Percentiles rank a stretch among this genome's conserved stretches.
These are phyloP conservation scores for Cheumatopsyche charites DNA, from an alignment of 1,140 invertebrate species.

Conservation along the genomic window DNA sequence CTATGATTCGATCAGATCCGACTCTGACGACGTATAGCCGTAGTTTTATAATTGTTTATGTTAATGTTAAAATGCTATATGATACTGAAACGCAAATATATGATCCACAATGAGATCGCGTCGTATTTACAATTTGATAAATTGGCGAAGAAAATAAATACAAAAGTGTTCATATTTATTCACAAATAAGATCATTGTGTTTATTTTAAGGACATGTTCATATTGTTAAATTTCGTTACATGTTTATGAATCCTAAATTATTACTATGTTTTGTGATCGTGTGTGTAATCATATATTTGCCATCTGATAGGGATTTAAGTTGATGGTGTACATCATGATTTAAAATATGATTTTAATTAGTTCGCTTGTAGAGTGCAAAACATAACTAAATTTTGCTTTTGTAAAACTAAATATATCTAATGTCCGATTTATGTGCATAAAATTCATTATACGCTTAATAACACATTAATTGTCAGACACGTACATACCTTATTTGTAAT, in stretches of 20 bases:
- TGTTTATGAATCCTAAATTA: too few species aligned
- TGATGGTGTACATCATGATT: not conserved
- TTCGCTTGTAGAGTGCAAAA: not conserved
- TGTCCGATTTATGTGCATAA: not conserved
- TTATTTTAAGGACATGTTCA: too few species aligned
- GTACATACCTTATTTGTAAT: slow-evolving; percentile 10
- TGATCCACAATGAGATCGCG: too few species aligned
- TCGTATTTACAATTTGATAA: too few species aligned
- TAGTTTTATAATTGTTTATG: slow-evolving; percentile 35
- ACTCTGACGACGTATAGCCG: slow-evolving; percentile 62
- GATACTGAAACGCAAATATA: too few species aligned
- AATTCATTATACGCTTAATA: slow-evolving; percentile 30
- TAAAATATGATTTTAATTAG: not conserved
- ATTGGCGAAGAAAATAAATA: too few species aligned
- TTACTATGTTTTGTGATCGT: not conserved
- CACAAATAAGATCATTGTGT: too few species aligned
- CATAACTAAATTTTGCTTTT: too few species aligned
- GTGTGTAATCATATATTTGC: slow-evolving; percentile 3
- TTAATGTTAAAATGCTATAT: not conserved
- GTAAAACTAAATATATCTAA: too few species aligned
- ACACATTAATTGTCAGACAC: slow-evolving; percentile 22
- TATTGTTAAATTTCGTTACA: too few species aligned
- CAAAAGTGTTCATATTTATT: too few species aligned
- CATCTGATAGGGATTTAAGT: not conserved
- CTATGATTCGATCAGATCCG: slow-evolving; percentile 74